Percentiles rank a stretch among this genome's conserved stretches.
phyloP scores from a whole-genome alignment of 1,140 invertebrate genomes.

The Teleogryllus occipitalis region DNA sequence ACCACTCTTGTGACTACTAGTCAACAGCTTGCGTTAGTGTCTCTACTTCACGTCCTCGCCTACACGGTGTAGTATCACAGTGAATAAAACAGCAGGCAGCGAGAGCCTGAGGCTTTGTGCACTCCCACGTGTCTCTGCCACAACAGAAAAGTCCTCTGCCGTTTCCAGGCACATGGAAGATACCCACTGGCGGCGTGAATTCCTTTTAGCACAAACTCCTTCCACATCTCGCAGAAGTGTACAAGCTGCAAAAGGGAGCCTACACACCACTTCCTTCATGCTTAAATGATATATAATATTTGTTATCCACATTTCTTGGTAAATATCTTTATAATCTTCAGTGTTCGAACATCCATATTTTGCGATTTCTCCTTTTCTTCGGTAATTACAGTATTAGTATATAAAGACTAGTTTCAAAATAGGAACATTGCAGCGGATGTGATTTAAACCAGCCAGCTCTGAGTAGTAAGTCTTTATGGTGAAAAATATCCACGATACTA shows the following conservation, averaged over 20 bases:
- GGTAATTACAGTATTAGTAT: conserved; percentile 18
- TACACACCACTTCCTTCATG: too few species aligned
- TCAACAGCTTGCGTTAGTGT: neutral
- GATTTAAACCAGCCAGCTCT: conserved; percentile 16
- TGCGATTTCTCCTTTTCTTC: conserved; percentile 14
- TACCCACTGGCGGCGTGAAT: too few species aligned
- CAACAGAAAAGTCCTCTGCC: too few species aligned
- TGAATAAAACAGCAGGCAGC: conserved; percentile 19
- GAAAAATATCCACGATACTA: conserved; percentile 15
- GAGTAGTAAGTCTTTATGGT: conserved; percentile 14
- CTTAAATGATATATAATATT: neutral
- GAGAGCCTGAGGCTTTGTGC: conserved; percentile 10
- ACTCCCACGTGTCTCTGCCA: neutral
- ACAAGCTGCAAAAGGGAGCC: too few species aligned
- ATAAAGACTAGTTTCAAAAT: conserved; percentile 34
- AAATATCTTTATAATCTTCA: neutral
- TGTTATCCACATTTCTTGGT: neutral
- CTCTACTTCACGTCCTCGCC: neutral
- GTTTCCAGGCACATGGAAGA: too few species aligned
- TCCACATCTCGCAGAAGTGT: too few species aligned
- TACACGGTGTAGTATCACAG: conserved; percentile 26
- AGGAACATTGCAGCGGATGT: conserved; percentile 31
- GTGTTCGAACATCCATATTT: conserved; percentile 8
- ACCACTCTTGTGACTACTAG: neutral
- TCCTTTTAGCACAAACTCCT: too few species aligned